Evolutionary conservation across 2,797 vertebrate genomes (phyloP).

Genomic region (Apogon hyalosoma): DNA sequence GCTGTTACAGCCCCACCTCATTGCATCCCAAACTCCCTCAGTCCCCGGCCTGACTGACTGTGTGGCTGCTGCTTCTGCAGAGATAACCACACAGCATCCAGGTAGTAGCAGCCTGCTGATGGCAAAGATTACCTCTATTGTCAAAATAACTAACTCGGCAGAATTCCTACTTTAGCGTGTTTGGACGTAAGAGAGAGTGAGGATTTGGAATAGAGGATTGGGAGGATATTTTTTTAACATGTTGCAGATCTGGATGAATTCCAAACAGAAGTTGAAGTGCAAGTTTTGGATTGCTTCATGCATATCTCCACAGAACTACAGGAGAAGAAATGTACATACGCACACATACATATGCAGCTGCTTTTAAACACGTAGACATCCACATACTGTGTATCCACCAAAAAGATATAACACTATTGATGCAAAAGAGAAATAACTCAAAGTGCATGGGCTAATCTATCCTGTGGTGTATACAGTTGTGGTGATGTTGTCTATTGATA

Average conservation of each 20-base stretch:
- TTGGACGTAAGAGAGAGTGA: slow-evolving; percentile 76
- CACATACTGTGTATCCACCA: background rate
- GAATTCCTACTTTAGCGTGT: slow-evolving; percentile 85
- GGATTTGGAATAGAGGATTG: slow-evolving; percentile 74
- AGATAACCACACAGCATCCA: slow-evolving; percentile 85
- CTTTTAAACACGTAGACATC: background rate
- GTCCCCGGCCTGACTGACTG: slow-evolving; percentile 57
- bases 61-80: slow-evolving; percentile 81
- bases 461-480: slow-evolving; percentile 44
- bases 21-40: slow-evolving; percentile 67
- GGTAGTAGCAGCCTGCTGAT: slow-evolving; percentile 83
- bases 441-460: slow-evolving; percentile 3
- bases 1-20: slow-evolving; percentile 65
- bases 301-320: slow-evolving; percentile 35
- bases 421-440: slow-evolving; percentile 9
- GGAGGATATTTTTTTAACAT: slow-evolving; percentile 61
- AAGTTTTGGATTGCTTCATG: slow-evolving; percentile 64
- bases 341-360: slow-evolving; percentile 2
- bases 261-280: slow-evolving; percentile 64
- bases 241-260: slow-evolving; percentile 76
- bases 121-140: slow-evolving; percentile 86
- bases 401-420: background rate
- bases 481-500: slow-evolving; percentile 61
- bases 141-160: slow-evolving; percentile 85
- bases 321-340: slow-evolving; percentile 18